Base-by-base conservation (phyloP, 2,888 invertebrate species). In the Dendrolimus houi region DNA sequence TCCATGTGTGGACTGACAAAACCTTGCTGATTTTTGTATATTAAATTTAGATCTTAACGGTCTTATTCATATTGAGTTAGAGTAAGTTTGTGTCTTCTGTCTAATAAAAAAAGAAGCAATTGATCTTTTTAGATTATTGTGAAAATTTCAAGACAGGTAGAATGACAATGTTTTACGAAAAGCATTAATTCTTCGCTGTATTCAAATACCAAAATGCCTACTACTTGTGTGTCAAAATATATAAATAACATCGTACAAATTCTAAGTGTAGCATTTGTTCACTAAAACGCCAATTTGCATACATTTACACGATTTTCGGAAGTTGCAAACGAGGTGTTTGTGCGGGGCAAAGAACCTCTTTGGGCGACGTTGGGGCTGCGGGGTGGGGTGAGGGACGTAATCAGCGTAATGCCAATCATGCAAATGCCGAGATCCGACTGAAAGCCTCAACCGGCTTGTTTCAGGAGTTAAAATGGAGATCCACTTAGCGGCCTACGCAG, bases 401-500 rank as follows among this genome's bases (percentile, higher is more conserved):
- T 88, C 87, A 89, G 85, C 85, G 87, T 88, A 89, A 89, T 90
- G 76, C 82, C 88, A 90, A 90, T 90, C 89, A 90, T 90, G 89
- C 88, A 89, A 90, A 90, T 90, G 84, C 74, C 83, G 89, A 88
- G 88, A 87, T 87, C 85, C 88, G 77, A 84, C 87, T 90, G 89
- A 90, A 88, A 89, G 88, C 89, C 83, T 85, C 86, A 85, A 85
- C 86, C 82, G 84, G 86, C 86, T 88, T 87, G 89, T 89, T 90
- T 88, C 89, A 89, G 88, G 88, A 90, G 89, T 89, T 90, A 90
- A 90, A 90, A 90, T 89, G 88, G 85, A 88, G 88, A 90, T 88
- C 88, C 89, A 90, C 87, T 90, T 89, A 89, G 84, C 79, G 80
- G 77, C 79, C 74, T 83, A 88, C 89, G 88, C 87, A 81, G 67